Evolutionary conservation across 2,797 vertebrate genomes (phyloP).

Genomic region (Mormyrus hasselquistii): DNA sequence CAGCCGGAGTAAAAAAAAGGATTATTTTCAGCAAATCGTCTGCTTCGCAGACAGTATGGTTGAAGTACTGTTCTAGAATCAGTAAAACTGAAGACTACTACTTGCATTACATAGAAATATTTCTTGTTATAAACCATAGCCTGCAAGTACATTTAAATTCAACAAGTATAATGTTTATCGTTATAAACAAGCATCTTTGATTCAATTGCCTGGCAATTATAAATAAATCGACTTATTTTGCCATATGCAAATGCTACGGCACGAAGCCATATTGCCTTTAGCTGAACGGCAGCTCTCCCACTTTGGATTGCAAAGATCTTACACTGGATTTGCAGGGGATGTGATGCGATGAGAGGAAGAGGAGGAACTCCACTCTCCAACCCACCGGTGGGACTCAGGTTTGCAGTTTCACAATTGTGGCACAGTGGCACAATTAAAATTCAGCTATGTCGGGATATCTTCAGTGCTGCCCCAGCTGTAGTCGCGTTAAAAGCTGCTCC

Average conservation of each 20-base stretch:
- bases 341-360: not conserved
- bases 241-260: not conserved
- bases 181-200: not conserved
- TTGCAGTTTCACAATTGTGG: no score
- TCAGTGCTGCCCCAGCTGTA: not conserved
- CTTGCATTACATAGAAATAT: not conserved
- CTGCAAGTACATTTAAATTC: not conserved
- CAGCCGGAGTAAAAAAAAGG: not conserved
- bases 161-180: not conserved
- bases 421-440: no score
- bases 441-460: not conserved
- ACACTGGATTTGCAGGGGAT: not conserved
- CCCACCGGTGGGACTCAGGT: not conserved
- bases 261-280: not conserved
- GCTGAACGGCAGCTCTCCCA: not conserved
- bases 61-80: not conserved
- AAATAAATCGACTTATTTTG: not conserved
- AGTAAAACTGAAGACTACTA: not conserved
- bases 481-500: not conserved
- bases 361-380: not conserved
- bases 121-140: not conserved
- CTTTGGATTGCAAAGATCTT: not conserved
- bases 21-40: not conserved
- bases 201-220: not conserved
- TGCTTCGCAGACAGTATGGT: not conserved